These are phyloP conservation scores for Drosophila nigricruria DNA, from an alignment of 2,888 invertebrate genomes.

Conservation along the genomic window DNA sequence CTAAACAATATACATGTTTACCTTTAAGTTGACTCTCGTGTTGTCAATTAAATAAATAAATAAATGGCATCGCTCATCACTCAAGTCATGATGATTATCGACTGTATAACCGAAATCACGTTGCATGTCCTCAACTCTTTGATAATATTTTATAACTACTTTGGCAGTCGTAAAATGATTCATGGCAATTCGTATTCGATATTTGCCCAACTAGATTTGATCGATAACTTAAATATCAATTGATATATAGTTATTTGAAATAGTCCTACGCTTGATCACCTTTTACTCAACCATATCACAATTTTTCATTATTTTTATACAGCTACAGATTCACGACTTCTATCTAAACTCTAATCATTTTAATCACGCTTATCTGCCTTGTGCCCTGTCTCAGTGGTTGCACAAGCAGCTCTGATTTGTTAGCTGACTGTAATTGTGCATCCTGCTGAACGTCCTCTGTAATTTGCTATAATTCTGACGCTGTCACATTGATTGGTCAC, in stretches of 20 bases:
- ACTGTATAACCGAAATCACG: not conserved
- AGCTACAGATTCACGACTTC: not conserved
- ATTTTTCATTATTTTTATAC: not conserved
- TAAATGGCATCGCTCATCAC: no score
- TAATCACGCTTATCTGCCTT: not conserved
- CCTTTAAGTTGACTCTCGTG: no score
- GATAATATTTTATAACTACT: constrained; percentile 1
- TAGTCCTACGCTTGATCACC: not conserved
- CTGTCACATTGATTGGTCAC: constrained; percentile 50
- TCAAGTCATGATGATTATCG: not conserved
- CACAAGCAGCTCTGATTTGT: constrained; percentile 29
- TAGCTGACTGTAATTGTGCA: constrained; percentile 47
- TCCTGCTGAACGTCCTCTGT: constrained; percentile 36
- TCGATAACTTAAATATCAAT: not conserved
- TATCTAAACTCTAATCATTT: not conserved
- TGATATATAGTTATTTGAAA: not conserved
- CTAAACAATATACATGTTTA: no score
- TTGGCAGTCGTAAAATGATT: not conserved
- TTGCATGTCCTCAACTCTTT: not conserved
- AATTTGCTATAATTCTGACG: constrained; percentile 44
- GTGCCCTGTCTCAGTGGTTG: not conserved
- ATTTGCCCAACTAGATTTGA: not conserved
- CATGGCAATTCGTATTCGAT: not conserved
- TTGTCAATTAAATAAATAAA: no score
- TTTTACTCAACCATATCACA: not conserved